These are phyloP conservation scores for Globia sparganii DNA, from an alignment of 2,888 invertebrate species.

Conservation along the genomic window DNA sequence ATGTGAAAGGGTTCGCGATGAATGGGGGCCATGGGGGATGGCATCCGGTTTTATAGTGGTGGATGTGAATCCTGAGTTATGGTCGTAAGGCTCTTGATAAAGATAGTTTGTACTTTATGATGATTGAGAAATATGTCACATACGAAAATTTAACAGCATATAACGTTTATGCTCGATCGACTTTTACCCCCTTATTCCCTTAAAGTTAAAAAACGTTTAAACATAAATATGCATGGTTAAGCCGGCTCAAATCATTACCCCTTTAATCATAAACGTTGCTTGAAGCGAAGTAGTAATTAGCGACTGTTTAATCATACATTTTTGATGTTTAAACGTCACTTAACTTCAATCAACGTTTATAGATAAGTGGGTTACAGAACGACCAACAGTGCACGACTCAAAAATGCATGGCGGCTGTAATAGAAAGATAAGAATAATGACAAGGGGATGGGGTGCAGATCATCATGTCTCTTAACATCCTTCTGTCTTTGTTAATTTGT, in stretches of 20 bases:
- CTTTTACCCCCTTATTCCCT: background rate
- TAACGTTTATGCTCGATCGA: background rate
- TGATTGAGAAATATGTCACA: background rate
- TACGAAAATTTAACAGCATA: background rate
- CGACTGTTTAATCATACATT: too few relatives aligned
- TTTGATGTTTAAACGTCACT: too few relatives aligned
- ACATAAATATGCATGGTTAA: background rate
- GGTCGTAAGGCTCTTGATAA: background rate
- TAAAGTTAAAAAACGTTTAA: background rate
- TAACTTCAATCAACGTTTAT: background rate
- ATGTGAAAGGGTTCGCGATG: constrained; percentile 25
- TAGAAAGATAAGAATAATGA: constrained; percentile 2
- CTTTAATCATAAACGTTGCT: background rate
- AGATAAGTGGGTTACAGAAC: background rate
- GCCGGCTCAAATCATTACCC: background rate
- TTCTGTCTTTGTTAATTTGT: background rate
- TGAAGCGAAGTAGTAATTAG: too few relatives aligned
- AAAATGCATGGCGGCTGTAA: background rate
- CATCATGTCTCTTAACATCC: background rate
- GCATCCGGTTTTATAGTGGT: constrained; percentile 26
- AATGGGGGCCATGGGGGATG: constrained; percentile 10
- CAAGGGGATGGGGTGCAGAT: background rate
- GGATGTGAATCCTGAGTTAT: constrained; percentile 5
- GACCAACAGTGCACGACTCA: background rate
- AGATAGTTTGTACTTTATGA: background rate